Conservation (phyloP, 2,888 invertebrate species). For the Nasonovia ribisnigri region DNA sequence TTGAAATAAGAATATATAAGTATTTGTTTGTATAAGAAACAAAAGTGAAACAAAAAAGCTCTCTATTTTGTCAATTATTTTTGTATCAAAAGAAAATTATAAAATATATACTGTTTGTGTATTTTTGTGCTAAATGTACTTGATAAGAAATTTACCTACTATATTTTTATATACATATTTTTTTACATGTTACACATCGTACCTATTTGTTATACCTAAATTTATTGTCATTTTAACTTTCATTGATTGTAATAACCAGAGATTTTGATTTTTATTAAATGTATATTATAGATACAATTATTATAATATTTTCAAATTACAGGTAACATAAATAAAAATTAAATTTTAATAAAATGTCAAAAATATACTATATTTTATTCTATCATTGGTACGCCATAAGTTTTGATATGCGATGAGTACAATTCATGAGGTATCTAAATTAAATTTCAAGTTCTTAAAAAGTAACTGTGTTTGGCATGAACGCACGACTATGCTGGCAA, state of each 20-base stretch:
- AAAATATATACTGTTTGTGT: background rate
- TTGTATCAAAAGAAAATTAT: background rate
- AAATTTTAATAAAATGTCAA: background rate
- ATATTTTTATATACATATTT: slow-evolving; percentile 43
- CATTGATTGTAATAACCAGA: background rate
- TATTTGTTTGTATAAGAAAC: slow-evolving; percentile 21
- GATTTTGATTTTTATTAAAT: background rate
- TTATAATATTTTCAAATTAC: background rate
- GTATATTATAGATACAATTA: background rate
- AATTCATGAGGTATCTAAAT: background rate
- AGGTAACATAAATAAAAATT: background rate
- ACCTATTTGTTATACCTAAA: background rate
- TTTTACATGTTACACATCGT: background rate
- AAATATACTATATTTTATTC: background rate
- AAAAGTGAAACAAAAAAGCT: slow-evolving; percentile 49
- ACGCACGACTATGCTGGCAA: background rate
- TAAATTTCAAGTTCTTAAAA: background rate
- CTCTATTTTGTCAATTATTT: slow-evolving; percentile 60
- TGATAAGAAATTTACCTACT: slow-evolving; percentile 18
- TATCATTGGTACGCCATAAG: background rate
- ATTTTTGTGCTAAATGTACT: slow-evolving; percentile 35
- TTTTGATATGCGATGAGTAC: background rate
- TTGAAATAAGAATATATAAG: slow-evolving; percentile 34
- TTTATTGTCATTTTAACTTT: background rate
- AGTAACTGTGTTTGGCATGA: background rate